Conservation (phyloP, 2,113 vertebrate genomes). For the Apteryx mantelli region DNA sequence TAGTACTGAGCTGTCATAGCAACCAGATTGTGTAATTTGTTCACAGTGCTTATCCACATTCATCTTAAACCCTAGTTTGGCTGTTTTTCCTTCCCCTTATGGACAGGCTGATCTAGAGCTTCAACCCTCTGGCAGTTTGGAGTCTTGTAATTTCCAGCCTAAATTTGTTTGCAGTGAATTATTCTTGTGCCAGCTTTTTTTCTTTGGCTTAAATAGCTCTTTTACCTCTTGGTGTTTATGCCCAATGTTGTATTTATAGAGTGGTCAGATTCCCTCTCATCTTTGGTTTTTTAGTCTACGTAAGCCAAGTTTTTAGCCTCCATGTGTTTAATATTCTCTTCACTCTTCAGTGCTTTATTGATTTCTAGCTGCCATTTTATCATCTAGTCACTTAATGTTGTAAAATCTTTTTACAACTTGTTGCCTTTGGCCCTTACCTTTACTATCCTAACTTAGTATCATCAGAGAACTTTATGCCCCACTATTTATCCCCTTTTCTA, state of each 20-base stretch:
- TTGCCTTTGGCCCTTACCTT: neutral
- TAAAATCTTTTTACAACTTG: neutral
- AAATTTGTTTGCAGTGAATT: neutral
- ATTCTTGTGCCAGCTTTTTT: neutral
- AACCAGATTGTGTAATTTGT: conserved; percentile 55
- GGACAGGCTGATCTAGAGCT: neutral
- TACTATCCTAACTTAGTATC: neutral
- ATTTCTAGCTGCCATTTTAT: neutral
- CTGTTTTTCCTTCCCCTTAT: conserved; percentile 8
- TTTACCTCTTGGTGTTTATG: neutral
- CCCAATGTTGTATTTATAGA: neutral
- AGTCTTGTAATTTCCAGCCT: conserved; percentile 14
- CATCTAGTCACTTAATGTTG: neutral
- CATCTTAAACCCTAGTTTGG: conserved; percentile 20
- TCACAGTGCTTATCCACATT: conserved; percentile 18
- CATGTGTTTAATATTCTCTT: neutral
- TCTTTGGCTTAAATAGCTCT: neutral
- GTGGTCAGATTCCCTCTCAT: neutral
- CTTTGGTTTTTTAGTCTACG: neutral
- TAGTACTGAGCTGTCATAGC: conserved; percentile 58
- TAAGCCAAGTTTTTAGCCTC: neutral
- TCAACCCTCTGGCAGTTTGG: neutral
- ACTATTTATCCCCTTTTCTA: neutral
- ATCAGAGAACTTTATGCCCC: neutral
- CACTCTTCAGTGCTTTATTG: neutral